Evolutionary conservation across 2,113 vertebrate species (phyloP), one percentile per base, ranked within the genome.

Genomic region (Heloderma charlesbogerti): DNA sequence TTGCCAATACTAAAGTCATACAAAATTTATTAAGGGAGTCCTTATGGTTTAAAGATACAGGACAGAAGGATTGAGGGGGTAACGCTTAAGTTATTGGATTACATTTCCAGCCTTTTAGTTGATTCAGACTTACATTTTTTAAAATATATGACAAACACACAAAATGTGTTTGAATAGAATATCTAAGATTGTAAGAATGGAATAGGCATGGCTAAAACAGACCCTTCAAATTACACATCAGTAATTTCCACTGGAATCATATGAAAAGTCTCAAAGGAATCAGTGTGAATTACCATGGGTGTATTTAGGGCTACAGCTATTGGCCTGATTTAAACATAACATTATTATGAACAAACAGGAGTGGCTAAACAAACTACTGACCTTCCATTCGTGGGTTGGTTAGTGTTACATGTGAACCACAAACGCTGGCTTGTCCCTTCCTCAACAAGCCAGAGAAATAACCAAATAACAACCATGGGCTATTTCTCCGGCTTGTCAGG

Each of bases 1-100:
- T 63, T 89, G 87, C 15, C 89, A 93, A 54, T 60, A 67, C 20
- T 66, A 48, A 16, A 90, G n/a, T 1, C 10, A 66, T 57, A 66
- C 18, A 86, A 93, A 88, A 57, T 27, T 0, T 80, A 82, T 63
- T 84, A 89, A 71, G 13, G 84, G 95, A 94, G 87, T 31, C 43
- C 88, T 0, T 0, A 7, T 37, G 37, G 18, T 20, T 84, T 92
- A 66, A 93, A 43, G 89, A 92, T 1, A 9, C 6, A 87, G 82
- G 31, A 69, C 1, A 54, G 51, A 92, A 92, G 4, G 84, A 88
- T 54, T 18, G 80, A 80, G 34, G 8, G n/a, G 45, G 3, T 7
- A 84, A 66, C 66, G 37, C n/a, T 72, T 31, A 78, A 40, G n/a
- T 84, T 66, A 84, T 2, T 40, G 22, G 37, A 67, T 6, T 43